These are phyloP conservation scores for Enteromius afrohamiltoni DNA, from an alignment of 2,797 vertebrate genomes.

Conservation along the genomic window DNA sequence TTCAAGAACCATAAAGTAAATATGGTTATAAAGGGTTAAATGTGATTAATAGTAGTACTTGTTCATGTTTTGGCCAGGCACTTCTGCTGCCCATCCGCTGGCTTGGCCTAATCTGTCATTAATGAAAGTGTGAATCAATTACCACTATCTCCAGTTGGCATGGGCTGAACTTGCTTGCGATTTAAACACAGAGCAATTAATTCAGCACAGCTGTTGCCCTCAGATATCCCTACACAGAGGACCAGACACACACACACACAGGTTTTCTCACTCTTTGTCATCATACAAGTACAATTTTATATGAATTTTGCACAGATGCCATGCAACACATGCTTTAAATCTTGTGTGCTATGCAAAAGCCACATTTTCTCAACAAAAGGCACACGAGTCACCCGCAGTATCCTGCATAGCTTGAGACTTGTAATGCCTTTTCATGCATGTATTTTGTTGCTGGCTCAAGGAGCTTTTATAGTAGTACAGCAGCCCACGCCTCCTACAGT, in stretches of 20 bases:
- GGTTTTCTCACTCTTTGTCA: background rate
- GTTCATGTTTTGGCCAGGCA: background rate
- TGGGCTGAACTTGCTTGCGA: slow-evolving; percentile 68
- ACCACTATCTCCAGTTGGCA: slow-evolving; percentile 69
- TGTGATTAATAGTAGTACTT: background rate
- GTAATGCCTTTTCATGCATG: slow-evolving; percentile 42
- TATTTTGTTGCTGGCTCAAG: slow-evolving; percentile 29
- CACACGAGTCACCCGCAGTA: background rate
- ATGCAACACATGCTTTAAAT: background rate
- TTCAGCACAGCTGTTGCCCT: slow-evolving; percentile 59
- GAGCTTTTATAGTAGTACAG: slow-evolving; percentile 50
- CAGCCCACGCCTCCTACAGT: slow-evolving; percentile 48
- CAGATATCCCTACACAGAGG: slow-evolving; percentile 47
- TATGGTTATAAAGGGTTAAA: background rate
- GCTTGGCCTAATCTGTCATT: slow-evolving; percentile 66
- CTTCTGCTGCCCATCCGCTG: slow-evolving; percentile 43
- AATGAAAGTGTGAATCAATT: slow-evolving; percentile 74
- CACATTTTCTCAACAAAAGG: slow-evolving; percentile 6
- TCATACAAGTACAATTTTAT: slow-evolving; percentile 7
- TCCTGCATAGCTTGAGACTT: slow-evolving; percentile 2
- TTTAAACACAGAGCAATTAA: slow-evolving; percentile 68
- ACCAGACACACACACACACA: background rate
- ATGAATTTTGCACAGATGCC: background rate
- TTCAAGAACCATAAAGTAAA: background rate
- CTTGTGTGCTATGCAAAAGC: background rate